A percentile compares a stretch with the other conserved stretches of the same genome.
These are phyloP conservation scores for Trichomalopsis sarcophagae DNA, from an alignment of 1,140 invertebrate species.

Conservation along the genomic window DNA sequence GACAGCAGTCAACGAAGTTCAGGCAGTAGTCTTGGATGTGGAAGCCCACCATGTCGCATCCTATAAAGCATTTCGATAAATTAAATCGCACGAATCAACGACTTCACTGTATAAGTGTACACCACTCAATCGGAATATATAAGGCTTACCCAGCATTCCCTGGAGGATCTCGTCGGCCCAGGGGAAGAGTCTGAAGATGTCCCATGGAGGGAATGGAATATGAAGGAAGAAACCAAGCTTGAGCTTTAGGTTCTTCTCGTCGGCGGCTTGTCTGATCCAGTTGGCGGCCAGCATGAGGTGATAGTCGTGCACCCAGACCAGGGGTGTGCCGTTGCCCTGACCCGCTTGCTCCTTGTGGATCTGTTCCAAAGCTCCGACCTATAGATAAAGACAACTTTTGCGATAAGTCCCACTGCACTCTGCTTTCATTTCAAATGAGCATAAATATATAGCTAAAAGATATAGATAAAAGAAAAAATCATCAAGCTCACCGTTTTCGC, in stretches of 20 bases:
- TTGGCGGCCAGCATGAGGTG: constrained; percentile 93
- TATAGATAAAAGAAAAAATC: background rate
- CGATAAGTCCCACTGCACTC: background rate
- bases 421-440: background rate
- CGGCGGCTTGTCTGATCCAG: constrained; percentile 87
- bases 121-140: background rate
- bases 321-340: constrained; percentile 77
- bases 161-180: constrained; percentile 95
- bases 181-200: constrained; percentile 91
- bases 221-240: constrained; percentile 94
- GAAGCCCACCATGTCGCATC: constrained; percentile 93
- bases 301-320: constrained; percentile 95
- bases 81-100: background rate
- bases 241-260: constrained; percentile 85
- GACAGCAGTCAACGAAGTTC: constrained; percentile 94
- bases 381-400: background rate
- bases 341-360: constrained; percentile 78
- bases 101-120: background rate
- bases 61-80: constrained; percentile 66
- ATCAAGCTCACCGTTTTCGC: constrained; percentile 80
- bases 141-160: constrained; percentile 83
- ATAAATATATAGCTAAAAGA: background rate
- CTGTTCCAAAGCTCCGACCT: constrained; percentile 79
- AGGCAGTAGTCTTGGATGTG: constrained; percentile 94
- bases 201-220: constrained; percentile 95